Base-by-base conservation (phyloP, 2,113 vertebrate genomes). In the Bubo bubo region DNA sequence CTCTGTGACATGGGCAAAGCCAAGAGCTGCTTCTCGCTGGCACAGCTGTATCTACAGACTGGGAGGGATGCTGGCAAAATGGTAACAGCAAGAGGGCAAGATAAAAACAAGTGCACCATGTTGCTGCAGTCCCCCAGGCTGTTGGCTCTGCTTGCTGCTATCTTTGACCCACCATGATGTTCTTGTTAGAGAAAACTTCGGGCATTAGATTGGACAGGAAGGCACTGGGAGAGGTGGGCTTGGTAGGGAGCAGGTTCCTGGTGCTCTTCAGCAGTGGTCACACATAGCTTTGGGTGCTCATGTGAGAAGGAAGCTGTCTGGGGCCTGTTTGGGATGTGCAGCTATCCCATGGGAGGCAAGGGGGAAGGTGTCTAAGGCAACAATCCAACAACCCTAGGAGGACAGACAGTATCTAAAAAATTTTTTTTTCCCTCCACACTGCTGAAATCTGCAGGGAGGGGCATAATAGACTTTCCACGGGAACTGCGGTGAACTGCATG, bases 71-170 rank as follows among this genome's bases (percentile, higher is more conserved):
- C 41, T 13, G 47, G 14, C 30, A 66, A 90, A 87, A 58, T 3
- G 0, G 4, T 21, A 41, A 12, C 2, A 0, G 1, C 43, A 27
- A 30, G 9, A 64, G 9, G 70, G 19, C 5, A 26, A 47, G 53
- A 9, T 47, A 21, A 47, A 19, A 10, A 47, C 45, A 47, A 47
- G 45, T 21, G 32, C 32, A 34, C 32, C 18, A 12, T 58, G 30
- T 34, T 52, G 14, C 62, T 60, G 39, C 17, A 24, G 28, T 79
- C 90, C 35, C 35, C 28, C 6, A 34, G 35, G 37, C 39, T 60
- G 21, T 59, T 93, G 79, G 20, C 26, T 75, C 37, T 75, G 56
- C 60, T 68, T 72, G 18, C 27, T 72, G 8, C 59, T 58, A 0
- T 37, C 56, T 88, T 43, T 85, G 45, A 55, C 19, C 12, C 32